phyloP scores from a whole-genome alignment of 2,888 invertebrate species.

The Cheilosia scutellata region DNA sequence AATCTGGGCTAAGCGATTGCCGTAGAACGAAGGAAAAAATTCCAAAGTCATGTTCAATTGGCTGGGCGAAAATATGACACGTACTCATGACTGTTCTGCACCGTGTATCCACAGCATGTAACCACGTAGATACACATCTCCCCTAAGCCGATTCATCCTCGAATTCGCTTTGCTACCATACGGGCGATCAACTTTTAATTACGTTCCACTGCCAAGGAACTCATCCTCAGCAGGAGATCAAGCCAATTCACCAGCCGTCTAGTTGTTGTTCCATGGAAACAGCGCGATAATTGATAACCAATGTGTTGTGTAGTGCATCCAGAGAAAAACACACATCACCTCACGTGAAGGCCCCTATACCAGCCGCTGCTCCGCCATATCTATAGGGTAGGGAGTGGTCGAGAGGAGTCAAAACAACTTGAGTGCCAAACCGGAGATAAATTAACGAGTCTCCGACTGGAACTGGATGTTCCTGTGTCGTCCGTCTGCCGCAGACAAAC shows the following conservation, averaged over 20 bases:
- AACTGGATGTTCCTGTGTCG: constrained; percentile 2
- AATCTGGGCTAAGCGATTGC: too few relatives aligned
- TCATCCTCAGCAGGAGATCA: constrained; percentile 59
- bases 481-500: constrained; percentile 52
- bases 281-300: constrained; percentile 69
- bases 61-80: constrained; percentile 41
- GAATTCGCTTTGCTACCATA: background rate
- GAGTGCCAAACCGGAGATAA: constrained; percentile 59
- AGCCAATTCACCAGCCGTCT: constrained; percentile 24
- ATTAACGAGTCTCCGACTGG: constrained; percentile 40
- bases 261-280: constrained; percentile 37
- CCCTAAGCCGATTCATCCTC: constrained; percentile 7
- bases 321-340: constrained; percentile 16
- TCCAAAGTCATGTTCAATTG: constrained; percentile 20
- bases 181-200: constrained; percentile 56
- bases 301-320: constrained; percentile 26
- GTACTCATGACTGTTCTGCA: constrained; percentile 24
- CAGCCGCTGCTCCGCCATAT: background rate
- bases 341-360: background rate
- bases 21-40: too few relatives aligned
- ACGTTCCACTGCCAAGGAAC: constrained; percentile 48
- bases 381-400: constrained; percentile 54
- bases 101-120: constrained; percentile 22
- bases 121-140: constrained; percentile 35
- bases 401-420: constrained; percentile 62